Evolutionary conservation across 2,888 invertebrate genomes (phyloP), one percentile per base, ranked within the genome.

Genomic region (Petrolisthes cinctipes): DNA sequence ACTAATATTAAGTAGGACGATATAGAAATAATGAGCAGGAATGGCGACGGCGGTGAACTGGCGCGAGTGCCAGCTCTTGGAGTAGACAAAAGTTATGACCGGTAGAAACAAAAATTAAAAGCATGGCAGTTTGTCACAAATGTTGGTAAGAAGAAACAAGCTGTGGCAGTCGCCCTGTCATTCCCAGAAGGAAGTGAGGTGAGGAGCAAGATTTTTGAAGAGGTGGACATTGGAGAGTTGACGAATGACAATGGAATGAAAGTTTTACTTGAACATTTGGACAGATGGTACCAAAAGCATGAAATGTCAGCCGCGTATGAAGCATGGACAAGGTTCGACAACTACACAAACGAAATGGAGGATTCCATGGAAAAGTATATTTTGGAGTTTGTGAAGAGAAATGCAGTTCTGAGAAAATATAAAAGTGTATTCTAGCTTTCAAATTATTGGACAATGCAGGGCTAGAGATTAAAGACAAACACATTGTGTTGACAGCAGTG

Each of bases 131-230:
- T 23, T 66, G 23, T 82, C 57, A 66, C 37, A 20, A 82, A 66
- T 66, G 17, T 51, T 61, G 66, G 37, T 20, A 66, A 81, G 81
- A 81, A 82, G 66, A 82, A 82, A 82, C 82, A 66, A 82, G 2
- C 23, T 66, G 66, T 82, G 6, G 37, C 82, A 61, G 14, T 66
- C 11, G 68, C 23, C n/a, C 68, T 66, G n/a, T 82, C 68, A 66
- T 66, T 23, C 37, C 82, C n/a, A 56, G 66, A 82, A 82, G 68
- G 81, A 82, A 66, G 82, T 37, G 4, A 61, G 81, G 61, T 37
- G 17, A n/a, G n/a, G n/a, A n/a, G n/a, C n/a, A n/a, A n/a, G n/a
- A n/a, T n/a, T n/a, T n/a, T n/a, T n/a, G n/a, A 81, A 23, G 66
- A 17, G 66, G 61, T 61, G 61, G 66, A 81, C 14, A 61, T 61